Evolutionary conservation across 2,113 vertebrate species (phyloP).

Genomic region (Muscicapa adusta): DNA sequence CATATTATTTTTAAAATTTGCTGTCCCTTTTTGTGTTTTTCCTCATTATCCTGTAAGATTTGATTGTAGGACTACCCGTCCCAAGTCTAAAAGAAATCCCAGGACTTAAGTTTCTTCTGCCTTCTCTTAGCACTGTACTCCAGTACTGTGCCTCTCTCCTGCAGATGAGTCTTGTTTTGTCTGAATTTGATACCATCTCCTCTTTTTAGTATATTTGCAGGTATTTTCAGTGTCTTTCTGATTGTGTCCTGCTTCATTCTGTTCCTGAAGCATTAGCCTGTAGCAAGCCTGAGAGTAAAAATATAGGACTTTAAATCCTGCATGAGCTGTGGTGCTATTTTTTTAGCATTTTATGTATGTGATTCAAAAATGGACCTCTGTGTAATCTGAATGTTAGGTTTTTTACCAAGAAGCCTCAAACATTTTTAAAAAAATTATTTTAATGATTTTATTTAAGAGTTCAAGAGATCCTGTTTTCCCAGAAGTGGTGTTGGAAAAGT

Average conservation of each 20-base stretch:
- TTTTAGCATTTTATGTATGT: neutral
- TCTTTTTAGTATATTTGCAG: neutral
- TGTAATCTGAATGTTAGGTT: neutral
- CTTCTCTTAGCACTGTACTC: neutral
- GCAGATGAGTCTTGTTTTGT: neutral
- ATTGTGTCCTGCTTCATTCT: neutral
- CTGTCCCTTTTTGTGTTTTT: neutral
- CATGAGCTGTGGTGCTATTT: neutral
- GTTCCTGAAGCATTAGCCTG: neutral
- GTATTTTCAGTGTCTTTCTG: neutral
- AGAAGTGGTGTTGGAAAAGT: slow-evolving; percentile 8
- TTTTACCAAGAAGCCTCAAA: neutral
- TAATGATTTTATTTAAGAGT: neutral
- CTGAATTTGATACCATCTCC: neutral
- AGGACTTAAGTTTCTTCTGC: accelerated
- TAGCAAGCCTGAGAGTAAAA: neutral
- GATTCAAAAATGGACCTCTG: neutral
- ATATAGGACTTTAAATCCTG: neutral
- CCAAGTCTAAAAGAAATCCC: neutral
- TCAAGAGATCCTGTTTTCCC: neutral
- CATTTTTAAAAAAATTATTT: neutral
- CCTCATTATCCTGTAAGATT: neutral
- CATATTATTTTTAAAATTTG: neutral
- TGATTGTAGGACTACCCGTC: accelerated
- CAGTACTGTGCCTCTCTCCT: neutral